Evolutionary conservation across 2,888 invertebrate genomes (phyloP).

Genomic region (Plemyria rubiginata): DNA sequence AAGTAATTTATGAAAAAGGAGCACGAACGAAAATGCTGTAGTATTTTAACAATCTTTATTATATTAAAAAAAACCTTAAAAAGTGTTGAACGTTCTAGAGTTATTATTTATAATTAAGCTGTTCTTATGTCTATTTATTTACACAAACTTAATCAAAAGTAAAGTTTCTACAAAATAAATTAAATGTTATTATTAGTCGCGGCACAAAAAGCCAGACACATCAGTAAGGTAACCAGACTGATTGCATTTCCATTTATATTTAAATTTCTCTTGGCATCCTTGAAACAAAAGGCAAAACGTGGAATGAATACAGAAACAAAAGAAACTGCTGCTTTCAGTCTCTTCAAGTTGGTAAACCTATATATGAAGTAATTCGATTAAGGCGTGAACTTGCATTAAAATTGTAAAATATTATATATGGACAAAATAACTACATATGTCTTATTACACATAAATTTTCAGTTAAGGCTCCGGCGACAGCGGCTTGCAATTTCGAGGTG

Average conservation of each 20-base stretch:
- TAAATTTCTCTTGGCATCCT: background rate
- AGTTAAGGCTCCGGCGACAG: too few relatives aligned
- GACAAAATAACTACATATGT: too few relatives aligned
- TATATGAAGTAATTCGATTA: too few relatives aligned
- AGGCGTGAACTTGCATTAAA: too few relatives aligned
- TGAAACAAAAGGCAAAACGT: background rate
- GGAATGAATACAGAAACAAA: background rate
- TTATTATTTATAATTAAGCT: constrained; percentile 5
- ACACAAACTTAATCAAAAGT: constrained; percentile 14
- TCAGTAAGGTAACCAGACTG: constrained; percentile 4
- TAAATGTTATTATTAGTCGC: constrained; percentile 3
- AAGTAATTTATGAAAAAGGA: background rate
- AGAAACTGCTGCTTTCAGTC: background rate
- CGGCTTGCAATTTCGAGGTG: too few relatives aligned
- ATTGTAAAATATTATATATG: too few relatives aligned
- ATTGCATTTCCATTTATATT: background rate
- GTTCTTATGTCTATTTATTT: constrained; percentile 14
- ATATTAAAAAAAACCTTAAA: constrained; percentile 7
- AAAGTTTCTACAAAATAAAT: constrained; percentile 11
- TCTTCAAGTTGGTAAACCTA: background rate
- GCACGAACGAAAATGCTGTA: background rate
- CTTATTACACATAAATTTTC: too few relatives aligned
- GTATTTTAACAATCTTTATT: constrained; percentile 20
- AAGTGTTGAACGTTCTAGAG: constrained; percentile 14
- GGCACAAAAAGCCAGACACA: background rate